Base-by-base conservation (phyloP, 2,888 invertebrate genomes). In the Pollenia amentaria region DNA sequence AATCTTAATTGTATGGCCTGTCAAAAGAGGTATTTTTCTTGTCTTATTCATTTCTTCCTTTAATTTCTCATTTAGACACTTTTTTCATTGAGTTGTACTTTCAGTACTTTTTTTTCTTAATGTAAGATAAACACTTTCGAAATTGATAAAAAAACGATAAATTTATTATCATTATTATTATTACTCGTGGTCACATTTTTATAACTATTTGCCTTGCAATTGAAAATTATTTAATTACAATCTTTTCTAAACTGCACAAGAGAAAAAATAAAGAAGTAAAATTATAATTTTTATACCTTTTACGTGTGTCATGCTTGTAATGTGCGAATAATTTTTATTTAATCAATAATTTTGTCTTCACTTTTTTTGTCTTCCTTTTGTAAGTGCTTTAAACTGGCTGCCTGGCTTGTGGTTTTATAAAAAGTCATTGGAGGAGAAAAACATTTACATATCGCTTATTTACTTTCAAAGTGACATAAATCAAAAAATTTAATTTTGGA, bases 1-100 rank as follows among this genome's bases (percentile, higher is more conserved):
- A 83, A 84, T 87, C 72, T 82, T 72, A 76, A 65, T 80, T 72
- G 83, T 21, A 76, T 72, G 76, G 76, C 79, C 86, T 76, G 86
- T 87, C 86, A 83, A 83, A 70, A 80, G 60, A 51, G 29, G 72
- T 11, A n/a, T 57, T 76, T 75, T 69, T 81, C 55, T 67, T 73
- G 38, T 77, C 60, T 3, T 55, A 72, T 40, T 72, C 40, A 60
- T 81, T 73, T 64, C 42, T 60, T 78, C 51, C 38, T 75, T 67
- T 40, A 12, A 16, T 55, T 14, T n/a, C 38, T 55, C 18, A 40
- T 65, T 6, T 53, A 70, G 21, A 70, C 40, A 70, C 29, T 51
- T 51, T 64, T 62, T 60, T 62, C 42, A 48, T 6, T 55, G 18
- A 18, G 46, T 29, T 38, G 42, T 53, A 70, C 69, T 69, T 78